phyloP scores from a whole-genome alignment of 1,140 invertebrate species.

The Diploscapter pachys region DNA sequence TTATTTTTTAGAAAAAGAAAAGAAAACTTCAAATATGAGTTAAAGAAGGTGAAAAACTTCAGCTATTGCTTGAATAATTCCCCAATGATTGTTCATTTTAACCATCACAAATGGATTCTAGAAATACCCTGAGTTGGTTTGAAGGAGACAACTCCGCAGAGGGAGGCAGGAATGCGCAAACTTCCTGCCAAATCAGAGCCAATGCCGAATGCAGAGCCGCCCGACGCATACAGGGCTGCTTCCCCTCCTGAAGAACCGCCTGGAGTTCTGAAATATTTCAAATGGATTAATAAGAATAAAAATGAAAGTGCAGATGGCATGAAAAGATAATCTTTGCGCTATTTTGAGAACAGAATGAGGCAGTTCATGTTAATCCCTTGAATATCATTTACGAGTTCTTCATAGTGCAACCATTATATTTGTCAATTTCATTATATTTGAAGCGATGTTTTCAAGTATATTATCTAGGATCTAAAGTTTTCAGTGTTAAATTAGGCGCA shows the following conservation, averaged over 20 bases:
- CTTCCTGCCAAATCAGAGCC: slow-evolving; percentile 60
- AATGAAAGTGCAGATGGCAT: neutral
- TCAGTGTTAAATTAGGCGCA: too few relatives aligned
- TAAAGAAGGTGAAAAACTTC: too few relatives aligned
- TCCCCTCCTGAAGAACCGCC: slow-evolving; percentile 60
- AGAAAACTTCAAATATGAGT: too few relatives aligned
- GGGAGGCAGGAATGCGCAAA: slow-evolving; percentile 60
- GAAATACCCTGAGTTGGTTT: slow-evolving; percentile 58
- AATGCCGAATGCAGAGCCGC: slow-evolving; percentile 60
- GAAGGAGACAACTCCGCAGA: slow-evolving; percentile 60
- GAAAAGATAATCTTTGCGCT: neutral
- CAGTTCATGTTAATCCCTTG: neutral
- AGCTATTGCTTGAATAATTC: too few relatives aligned
- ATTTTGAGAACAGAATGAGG: neutral
- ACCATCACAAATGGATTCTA: neutral
- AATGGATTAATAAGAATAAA: neutral
- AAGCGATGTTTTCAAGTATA: neutral
- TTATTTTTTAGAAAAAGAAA: too few relatives aligned
- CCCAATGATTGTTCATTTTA: too few relatives aligned
- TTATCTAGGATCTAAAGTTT: too few relatives aligned
- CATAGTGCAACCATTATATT: neutral
- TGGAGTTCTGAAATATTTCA: slow-evolving; percentile 43
- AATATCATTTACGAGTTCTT: neutral
- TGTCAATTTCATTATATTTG: neutral
- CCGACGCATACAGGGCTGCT: slow-evolving; percentile 57